Conservation (phyloP, 2,113 vertebrate species). For the Channa argus region DNA sequence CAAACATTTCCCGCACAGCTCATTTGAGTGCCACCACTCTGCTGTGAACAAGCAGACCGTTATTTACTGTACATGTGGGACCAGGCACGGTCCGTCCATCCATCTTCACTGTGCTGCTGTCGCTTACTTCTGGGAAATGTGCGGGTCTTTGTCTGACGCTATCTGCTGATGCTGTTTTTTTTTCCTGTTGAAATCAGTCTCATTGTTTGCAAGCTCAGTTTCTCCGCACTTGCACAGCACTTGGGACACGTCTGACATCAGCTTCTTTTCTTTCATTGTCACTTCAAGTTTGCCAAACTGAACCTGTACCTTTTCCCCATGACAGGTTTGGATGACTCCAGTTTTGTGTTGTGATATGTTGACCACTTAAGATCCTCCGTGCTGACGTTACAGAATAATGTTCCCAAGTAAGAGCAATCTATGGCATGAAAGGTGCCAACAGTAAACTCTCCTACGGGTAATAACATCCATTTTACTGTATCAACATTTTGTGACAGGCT, state of each 20-base stretch:
- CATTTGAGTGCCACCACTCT: constrained; percentile 17
- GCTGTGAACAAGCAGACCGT: constrained; percentile 36
- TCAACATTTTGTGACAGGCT: constrained; percentile 9
- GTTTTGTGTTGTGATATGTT: not conserved
- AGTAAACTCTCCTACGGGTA: constrained; percentile 3
- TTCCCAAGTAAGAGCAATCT: not conserved
- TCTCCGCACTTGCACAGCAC: not conserved
- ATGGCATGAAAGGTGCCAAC: constrained; percentile 11
- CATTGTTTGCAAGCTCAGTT: not conserved
- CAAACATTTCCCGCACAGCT: constrained; percentile 54
- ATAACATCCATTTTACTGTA: constrained; percentile 46
- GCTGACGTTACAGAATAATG: not conserved
- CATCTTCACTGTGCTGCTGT: not conserved
- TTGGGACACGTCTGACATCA: not conserved
- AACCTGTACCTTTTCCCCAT: not conserved
- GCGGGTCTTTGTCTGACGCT: constrained; percentile 1
- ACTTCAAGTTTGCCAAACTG: constrained; percentile 4
- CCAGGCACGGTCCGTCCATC: constrained; percentile 18
- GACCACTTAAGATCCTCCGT: too few species aligned
- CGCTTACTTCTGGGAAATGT: constrained; percentile 21
- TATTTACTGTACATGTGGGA: constrained; percentile 23
- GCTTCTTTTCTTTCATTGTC: not conserved
- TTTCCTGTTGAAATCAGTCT: not conserved
- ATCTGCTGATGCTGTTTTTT: constrained; percentile 28
- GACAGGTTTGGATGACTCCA: not conserved